Conservation (phyloP, 2,113 vertebrate species). For the Channa maculata region DNA sequence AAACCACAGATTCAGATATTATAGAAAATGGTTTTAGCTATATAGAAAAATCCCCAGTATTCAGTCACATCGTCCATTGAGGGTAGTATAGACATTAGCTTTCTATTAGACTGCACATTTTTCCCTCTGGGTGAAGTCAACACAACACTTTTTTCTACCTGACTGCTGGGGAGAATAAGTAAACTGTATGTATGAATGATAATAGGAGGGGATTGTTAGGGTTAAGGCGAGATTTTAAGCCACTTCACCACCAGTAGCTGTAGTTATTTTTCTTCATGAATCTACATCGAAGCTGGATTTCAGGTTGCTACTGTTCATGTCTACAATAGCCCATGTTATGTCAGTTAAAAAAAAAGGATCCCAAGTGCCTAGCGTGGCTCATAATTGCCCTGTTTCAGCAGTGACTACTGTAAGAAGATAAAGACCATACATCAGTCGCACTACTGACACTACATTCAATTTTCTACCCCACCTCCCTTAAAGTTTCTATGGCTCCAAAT, state of each 20-base stretch:
- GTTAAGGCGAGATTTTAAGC: constrained; percentile 18
- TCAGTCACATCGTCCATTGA: constrained; percentile 43
- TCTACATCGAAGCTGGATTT: constrained; percentile 14
- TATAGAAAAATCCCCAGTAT: constrained; percentile 48
- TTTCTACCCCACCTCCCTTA: not conserved
- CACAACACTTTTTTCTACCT: constrained; percentile 16
- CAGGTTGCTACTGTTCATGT: constrained; percentile 28
- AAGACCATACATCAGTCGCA: constrained; percentile 51
- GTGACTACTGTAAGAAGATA: constrained; percentile 43
- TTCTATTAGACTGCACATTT: constrained; percentile 49
- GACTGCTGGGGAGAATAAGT: constrained; percentile 25
- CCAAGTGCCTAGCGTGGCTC: constrained; percentile 80
- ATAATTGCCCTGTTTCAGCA: constrained; percentile 60
- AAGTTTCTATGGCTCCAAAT: constrained; percentile 4
- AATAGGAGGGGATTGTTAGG: constrained; percentile 12
- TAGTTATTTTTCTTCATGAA: constrained; percentile 27
- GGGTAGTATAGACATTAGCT: constrained; percentile 36
- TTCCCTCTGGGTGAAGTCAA: constrained; percentile 14
- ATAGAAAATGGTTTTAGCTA: constrained; percentile 43
- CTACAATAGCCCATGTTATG: constrained; percentile 33
- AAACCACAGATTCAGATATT: constrained; percentile 56
- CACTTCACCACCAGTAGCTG: constrained; percentile 8
- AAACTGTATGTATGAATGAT: constrained; percentile 26
- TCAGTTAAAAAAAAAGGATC: constrained; percentile 52
- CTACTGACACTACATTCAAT: constrained; percentile 6